A percentile compares a stretch with the other conserved stretches of the same genome.
Evolutionary conservation across 2,113 vertebrate genomes (phyloP).

Genomic region (Cebidichthys violaceus): DNA sequence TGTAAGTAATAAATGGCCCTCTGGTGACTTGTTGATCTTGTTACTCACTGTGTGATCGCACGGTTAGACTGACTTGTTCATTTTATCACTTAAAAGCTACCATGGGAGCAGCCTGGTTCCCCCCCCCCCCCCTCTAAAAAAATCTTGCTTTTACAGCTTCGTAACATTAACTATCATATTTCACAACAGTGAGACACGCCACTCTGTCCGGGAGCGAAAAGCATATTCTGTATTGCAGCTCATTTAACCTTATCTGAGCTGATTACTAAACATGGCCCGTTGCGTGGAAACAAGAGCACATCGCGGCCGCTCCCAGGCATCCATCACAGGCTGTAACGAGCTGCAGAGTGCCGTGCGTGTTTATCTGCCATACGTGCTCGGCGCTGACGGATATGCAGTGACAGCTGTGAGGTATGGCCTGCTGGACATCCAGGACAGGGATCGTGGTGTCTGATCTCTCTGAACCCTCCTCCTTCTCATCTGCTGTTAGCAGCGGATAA

Average conservation of each 20-base stretch:
- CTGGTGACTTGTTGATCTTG: constrained; percentile 66
- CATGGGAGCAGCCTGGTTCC: not conserved
- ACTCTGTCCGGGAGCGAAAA: constrained; percentile 2
- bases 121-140: not conserved
- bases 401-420: constrained; percentile 55
- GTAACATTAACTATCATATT: constrained; percentile 40
- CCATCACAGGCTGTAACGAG: constrained; percentile 48
- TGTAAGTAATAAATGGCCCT: constrained; percentile 35
- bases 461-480: constrained; percentile 25
- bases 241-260: constrained; percentile 56
- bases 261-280: constrained; percentile 30
- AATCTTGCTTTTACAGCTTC: constrained; percentile 43
- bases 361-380: constrained; percentile 24
- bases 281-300: constrained; percentile 44
- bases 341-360: constrained; percentile 47
- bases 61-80: constrained; percentile 24
- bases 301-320: constrained; percentile 39
- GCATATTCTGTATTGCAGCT: constrained; percentile 2
- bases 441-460: constrained; percentile 42
- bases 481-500: constrained; percentile 46
- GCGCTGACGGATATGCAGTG: constrained; percentile 55
- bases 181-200: constrained; percentile 11
- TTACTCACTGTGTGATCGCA: constrained; percentile 41
- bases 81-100: constrained; percentile 42
- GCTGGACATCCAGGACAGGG: constrained; percentile 38